phyloP scores from a whole-genome alignment of 2,113 vertebrate genomes.

The Neogobius melanostomus region DNA sequence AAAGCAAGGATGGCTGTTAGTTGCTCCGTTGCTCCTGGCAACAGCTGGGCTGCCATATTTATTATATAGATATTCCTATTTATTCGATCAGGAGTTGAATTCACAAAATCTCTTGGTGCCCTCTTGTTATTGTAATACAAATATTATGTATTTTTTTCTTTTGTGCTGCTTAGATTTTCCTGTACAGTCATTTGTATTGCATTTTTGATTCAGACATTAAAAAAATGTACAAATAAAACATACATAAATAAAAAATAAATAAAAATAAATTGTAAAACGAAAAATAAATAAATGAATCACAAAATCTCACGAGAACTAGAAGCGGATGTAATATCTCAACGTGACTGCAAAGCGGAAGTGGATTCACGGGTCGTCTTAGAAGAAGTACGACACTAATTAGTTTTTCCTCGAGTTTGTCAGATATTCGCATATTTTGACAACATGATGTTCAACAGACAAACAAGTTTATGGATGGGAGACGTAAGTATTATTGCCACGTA shows the following conservation, averaged over 20 bases:
- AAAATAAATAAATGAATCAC: background rate
- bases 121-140: no score
- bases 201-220: background rate
- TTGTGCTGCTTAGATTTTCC: no score
- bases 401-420: background rate
- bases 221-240: background rate
- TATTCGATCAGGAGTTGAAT: no score
- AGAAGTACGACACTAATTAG: background rate
- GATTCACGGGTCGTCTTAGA: background rate
- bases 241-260: background rate
- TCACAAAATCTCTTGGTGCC: no score
- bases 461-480: conserved; percentile 82
- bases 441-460: conserved; percentile 81
- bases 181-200: no score
- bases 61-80: no score
- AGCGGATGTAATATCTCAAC: background rate
- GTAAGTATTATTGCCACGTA: conserved; percentile 60
- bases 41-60: no score
- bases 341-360: conserved; percentile 5
- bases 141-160: no score
- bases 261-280: background rate
- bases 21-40: no score
- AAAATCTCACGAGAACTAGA: background rate
- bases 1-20: no score
- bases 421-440: fast-evolving